These are phyloP conservation scores for Xestoiulus laeticollis DNA, from an alignment of 2,888 invertebrate species.

Conservation along the genomic window DNA sequence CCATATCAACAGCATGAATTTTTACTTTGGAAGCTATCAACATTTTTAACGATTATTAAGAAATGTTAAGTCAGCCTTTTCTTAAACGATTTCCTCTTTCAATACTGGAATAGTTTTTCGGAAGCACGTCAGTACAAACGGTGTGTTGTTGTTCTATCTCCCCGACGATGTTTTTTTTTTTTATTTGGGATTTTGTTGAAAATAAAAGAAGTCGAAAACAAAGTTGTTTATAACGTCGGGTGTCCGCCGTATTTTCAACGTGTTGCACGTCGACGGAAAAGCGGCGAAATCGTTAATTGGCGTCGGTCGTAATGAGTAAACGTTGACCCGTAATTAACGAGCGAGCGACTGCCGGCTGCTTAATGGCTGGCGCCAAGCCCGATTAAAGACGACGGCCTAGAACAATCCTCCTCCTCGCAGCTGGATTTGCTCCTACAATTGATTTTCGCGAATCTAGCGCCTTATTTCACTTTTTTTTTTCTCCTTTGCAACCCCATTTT, in stretches of 20 bases:
- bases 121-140: no score
- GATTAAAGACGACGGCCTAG: constrained; percentile 19
- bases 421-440: not conserved
- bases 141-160: not conserved
- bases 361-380: constrained; percentile 26
- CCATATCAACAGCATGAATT: no score
- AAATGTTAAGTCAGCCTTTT: no score
- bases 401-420: not conserved
- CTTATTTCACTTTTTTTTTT: not conserved
- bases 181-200: not conserved
- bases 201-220: not conserved
- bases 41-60: no score
- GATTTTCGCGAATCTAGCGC: constrained; percentile 19
- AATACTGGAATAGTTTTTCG: no score
- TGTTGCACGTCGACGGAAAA: not conserved
- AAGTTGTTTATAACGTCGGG: not conserved
- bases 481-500: not conserved
- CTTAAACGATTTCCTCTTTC: no score
- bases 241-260: not conserved
- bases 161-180: not conserved
- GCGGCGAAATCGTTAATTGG: constrained; percentile 19
- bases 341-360: constrained; percentile 13
- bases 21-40: no score
- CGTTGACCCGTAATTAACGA: constrained; percentile 26
- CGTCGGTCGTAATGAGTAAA: constrained; percentile 20